Conservation (phyloP, 2,797 vertebrate genomes). For the Cynopterus sphinx region DNA sequence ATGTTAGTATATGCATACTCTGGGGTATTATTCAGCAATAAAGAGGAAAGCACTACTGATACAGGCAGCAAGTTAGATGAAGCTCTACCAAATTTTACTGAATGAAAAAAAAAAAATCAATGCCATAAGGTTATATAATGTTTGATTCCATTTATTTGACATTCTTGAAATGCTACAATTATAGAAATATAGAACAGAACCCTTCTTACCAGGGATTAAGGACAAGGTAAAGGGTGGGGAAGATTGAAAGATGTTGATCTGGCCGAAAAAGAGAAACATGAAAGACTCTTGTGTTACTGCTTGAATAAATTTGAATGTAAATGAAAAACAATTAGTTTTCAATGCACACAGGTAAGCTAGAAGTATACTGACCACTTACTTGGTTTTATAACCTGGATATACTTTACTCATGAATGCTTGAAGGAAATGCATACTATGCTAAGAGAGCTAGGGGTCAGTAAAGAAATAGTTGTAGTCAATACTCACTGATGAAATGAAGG, state of each 20-base stretch:
- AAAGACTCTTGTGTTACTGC: background rate
- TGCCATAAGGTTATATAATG: accelerated
- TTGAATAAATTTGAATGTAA: background rate
- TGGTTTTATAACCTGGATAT: background rate
- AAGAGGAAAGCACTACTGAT: background rate
- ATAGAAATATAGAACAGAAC: background rate
- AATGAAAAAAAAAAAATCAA: background rate
- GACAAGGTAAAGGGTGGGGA: accelerated
- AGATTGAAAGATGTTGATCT: background rate
- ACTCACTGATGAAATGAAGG: background rate
- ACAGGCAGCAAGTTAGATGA: background rate
- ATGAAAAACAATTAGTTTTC: background rate
- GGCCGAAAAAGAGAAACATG: background rate
- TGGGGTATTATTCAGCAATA: background rate
- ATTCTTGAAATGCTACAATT: background rate
- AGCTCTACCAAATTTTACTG: background rate
- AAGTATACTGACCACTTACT: background rate
- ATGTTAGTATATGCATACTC: background rate
- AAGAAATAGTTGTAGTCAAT: background rate
- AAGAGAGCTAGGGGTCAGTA: background rate
- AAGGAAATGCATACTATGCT: background rate
- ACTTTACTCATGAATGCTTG: background rate
- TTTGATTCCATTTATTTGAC: background rate
- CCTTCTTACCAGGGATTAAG: background rate
- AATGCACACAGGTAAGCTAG: background rate